A percentile compares a stretch with the other conserved stretches of the same genome.
Conservation (phyloP, 2,888 invertebrate genomes). For the Fissipunctia ypsillon region DNA sequence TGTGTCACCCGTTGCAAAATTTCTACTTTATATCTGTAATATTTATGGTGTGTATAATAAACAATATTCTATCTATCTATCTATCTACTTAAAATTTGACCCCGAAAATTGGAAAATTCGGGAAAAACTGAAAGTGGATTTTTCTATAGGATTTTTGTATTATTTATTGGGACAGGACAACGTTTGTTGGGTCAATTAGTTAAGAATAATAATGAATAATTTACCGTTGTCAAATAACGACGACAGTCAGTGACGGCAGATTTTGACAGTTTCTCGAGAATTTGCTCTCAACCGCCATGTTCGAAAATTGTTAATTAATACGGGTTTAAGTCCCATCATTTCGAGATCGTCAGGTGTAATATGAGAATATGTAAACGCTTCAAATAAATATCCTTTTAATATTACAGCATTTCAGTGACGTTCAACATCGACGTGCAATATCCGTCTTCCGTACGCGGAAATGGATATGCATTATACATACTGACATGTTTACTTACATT, state of each 20-base stretch:
- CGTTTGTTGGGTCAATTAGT: too few relatives aligned
- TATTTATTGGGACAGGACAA: too few relatives aligned
- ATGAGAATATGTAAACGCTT: conserved; percentile 2
- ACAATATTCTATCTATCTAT: too few relatives aligned
- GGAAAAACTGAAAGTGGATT: too few relatives aligned
- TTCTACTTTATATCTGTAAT: too few relatives aligned
- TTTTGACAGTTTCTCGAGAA: conserved; percentile 7
- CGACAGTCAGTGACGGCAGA: too few relatives aligned
- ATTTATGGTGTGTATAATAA: too few relatives aligned
- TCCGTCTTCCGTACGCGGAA: conserved; percentile 42
- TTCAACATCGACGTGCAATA: conserved; percentile 43
- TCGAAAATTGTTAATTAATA: conserved; percentile 3
- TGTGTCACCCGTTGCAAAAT: too few relatives aligned
- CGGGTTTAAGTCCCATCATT: neutral
- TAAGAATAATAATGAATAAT: neutral
- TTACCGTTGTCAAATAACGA: neutral
- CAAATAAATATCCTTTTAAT: conserved; percentile 42
- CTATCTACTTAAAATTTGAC: too few relatives aligned
- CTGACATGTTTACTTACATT: conserved; percentile 1
- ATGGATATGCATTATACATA: conserved; percentile 33
- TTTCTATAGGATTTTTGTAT: too few relatives aligned
- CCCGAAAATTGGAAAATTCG: too few relatives aligned
- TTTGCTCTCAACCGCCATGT: neutral
- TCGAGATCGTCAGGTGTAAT: neutral
- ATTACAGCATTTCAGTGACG: conserved; percentile 15